These are phyloP conservation scores for Machaerirhynchus nigripectus DNA, from an alignment of 2,113 vertebrate genomes.

Conservation along the genomic window DNA sequence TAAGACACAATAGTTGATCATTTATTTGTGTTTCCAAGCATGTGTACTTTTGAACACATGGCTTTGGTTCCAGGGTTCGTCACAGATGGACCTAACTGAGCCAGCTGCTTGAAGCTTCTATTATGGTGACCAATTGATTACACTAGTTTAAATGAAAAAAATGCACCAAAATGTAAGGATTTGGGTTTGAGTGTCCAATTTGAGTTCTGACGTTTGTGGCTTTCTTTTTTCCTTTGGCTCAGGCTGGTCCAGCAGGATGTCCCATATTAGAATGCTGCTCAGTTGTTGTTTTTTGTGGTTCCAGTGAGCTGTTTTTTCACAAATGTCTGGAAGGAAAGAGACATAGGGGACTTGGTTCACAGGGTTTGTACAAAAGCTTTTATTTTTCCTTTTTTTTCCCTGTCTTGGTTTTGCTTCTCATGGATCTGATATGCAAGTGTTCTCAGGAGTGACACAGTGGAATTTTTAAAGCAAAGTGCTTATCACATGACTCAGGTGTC, in stretches of 20 bases:
- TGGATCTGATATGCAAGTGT: neutral
- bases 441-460: neutral
- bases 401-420: neutral
- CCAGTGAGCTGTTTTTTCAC: conserved; percentile 41
- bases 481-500: conserved; percentile 40
- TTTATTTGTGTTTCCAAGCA: neutral
- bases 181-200: conserved; percentile 18
- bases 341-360: conserved; percentile 42
- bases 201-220: neutral
- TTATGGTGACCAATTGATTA: conserved; percentile 53
- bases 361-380: conserved; percentile 38
- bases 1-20: neutral
- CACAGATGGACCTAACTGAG: conserved; percentile 24
- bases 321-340: conserved; percentile 54
- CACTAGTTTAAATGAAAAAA: conserved; percentile 34
- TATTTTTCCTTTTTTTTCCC: accelerated
- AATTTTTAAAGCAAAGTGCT: neutral
- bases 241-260: conserved; percentile 42
- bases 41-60: conserved; percentile 20
- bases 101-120: conserved; percentile 25
- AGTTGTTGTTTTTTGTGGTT: conserved; percentile 55
- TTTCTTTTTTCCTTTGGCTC: conserved; percentile 38
- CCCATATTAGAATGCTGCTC: conserved; percentile 23
- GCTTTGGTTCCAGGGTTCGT: neutral
- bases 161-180: neutral